These are phyloP conservation scores for Dendrocopos noguchii DNA, from an alignment of 2,113 vertebrate genomes.

Conservation along the genomic window DNA sequence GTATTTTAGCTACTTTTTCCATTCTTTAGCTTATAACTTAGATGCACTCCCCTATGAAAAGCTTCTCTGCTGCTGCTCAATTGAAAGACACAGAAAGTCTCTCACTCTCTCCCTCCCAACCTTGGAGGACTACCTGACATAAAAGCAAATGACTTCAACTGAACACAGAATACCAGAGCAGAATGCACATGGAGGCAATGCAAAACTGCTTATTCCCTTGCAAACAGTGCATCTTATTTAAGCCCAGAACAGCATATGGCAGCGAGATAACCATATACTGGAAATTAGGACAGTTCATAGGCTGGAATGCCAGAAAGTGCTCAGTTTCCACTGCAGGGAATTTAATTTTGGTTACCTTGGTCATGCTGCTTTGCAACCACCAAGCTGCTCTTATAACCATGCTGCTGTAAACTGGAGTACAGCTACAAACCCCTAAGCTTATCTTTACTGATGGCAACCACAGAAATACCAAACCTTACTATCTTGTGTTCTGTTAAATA, in stretches of 20 bases:
- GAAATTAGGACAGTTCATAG: not conserved
- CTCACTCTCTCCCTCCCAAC: not conserved
- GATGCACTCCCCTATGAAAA: not conserved
- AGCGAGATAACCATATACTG: not conserved
- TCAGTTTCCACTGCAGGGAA: not conserved
- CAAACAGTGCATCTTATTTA: not conserved
- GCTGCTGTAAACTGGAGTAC: not conserved
- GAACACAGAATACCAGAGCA: not conserved
- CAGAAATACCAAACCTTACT: not conserved
- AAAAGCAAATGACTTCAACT: not conserved
- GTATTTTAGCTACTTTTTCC: not conserved
- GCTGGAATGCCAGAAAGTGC: not conserved
- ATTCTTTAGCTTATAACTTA: not conserved
- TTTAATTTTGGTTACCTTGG: not conserved
- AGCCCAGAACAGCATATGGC: not conserved
- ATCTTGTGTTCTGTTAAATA: not conserved
- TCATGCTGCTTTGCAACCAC: not conserved
- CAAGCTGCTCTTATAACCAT: not conserved
- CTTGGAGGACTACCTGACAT: not conserved
- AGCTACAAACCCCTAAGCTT: not conserved
- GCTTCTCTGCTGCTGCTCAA: not conserved
- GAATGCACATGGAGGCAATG: not conserved
- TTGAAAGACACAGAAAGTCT: not conserved
- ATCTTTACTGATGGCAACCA: fast-evolving
- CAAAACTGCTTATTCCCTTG: not conserved